Evolutionary conservation across 1,140 invertebrate genomes (phyloP), one percentile per base, ranked within the genome.

Genomic region (Microplitis demolitor): DNA sequence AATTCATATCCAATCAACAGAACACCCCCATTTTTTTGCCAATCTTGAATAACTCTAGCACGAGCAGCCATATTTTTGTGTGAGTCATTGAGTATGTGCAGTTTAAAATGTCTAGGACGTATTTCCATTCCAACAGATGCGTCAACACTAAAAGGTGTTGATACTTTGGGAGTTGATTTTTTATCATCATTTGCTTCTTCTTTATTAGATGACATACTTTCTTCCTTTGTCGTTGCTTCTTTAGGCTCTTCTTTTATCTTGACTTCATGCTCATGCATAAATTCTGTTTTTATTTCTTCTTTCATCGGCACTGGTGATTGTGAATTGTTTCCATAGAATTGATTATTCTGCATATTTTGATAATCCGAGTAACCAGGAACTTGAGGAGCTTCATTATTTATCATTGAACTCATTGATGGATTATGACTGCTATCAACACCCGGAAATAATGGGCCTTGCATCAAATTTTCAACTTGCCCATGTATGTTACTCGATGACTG

Each of bases 1-100:
- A 99, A 90, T 88, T 99, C 98, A 85, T 99, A 99, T 4, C 98
- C 98, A 81, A 99, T 97, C 73, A 99, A 88, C 8, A 99, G 87
- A 1, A 99, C 97, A 14, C 98, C 98, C 4, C 98, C 97, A 8
- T 89, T 88, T 58, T 91, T 90, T 31, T 91, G 90, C 98, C 98
- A 99, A 39, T 95, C 93, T 81, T 94, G 84, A 39, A 92, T 80
- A 53, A 96, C 91, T 84, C 93, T 93, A 0, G 94, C 92, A 70
- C 97, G 88, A 37, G 96, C 93, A 34, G 91, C 90, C 74, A 97
- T 90, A 0, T 95, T 97, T 88, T 99, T 99, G 74, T 96, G 95
- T 68, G 93, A 93, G 83, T 99, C 98, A 82, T 98, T 98, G 4
- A 99, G 86, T 4, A 98, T 92, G 83, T 94, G 96, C 2, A 99